Evolutionary conservation across 2,113 vertebrate genomes (phyloP).

Genomic region (Pedetes capensis): DNA sequence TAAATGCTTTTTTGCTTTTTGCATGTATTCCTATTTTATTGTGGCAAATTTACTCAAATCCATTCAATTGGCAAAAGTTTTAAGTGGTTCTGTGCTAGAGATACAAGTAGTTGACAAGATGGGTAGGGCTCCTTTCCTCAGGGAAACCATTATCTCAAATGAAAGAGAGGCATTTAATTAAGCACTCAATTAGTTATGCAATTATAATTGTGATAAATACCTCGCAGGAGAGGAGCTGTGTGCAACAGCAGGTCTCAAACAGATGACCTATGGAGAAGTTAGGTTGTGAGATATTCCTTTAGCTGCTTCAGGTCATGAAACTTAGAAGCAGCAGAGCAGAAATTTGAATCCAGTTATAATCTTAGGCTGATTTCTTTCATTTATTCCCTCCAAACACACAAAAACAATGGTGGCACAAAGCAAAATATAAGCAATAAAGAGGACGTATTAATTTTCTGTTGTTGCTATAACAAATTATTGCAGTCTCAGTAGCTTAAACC

Average conservation of each 20-base stretch:
- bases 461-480: not conserved
- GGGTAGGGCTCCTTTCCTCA: not conserved
- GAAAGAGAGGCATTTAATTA: slow-evolving; percentile 46
- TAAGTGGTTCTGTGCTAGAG: not conserved
- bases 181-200: slow-evolving; percentile 19
- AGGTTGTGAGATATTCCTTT: not conserved
- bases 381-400: not conserved
- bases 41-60: not conserved
- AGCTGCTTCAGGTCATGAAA: not conserved
- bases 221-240: not conserved
- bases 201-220: slow-evolving; percentile 41
- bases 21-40: not conserved
- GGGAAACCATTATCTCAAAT: not conserved
- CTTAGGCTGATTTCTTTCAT: not conserved
- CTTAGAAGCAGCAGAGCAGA: not conserved
- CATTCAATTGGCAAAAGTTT: not conserved
- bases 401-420: not conserved
- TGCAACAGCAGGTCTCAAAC: not conserved
- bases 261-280: not conserved
- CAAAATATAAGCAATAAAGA: not conserved
- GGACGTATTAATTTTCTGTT: not conserved
- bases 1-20: not conserved
- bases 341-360: not conserved
- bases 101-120: not conserved
- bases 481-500: not conserved